Conservation (phyloP, 2,797 vertebrate genomes). For the Falco concolor region DNA sequence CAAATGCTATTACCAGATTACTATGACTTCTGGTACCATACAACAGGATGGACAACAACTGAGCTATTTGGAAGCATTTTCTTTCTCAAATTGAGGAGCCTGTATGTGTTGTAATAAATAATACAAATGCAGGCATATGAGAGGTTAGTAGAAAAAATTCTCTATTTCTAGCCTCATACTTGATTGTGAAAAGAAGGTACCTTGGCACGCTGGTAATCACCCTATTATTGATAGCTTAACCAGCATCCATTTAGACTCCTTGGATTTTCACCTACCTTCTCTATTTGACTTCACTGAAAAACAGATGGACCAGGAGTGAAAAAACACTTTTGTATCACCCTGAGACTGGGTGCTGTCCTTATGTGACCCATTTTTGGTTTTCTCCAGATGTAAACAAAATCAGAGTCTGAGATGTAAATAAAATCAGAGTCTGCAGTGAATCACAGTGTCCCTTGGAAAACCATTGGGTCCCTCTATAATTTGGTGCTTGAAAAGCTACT, state of each 20-base stretch:
- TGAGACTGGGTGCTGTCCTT: neutral
- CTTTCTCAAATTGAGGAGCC: neutral
- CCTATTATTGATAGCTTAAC: neutral
- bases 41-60: neutral
- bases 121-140: neutral
- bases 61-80: neutral
- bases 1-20: neutral
- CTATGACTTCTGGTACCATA: neutral
- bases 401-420: too few relatives aligned
- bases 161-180: neutral
- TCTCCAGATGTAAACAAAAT: neutral
- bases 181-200: neutral
- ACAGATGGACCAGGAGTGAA: neutral
- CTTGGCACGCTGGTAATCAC: neutral
- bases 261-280: neutral
- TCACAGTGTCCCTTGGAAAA: neutral
- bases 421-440: neutral
- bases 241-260: neutral
- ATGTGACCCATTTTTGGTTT: neutral
- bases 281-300: neutral
- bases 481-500: neutral
- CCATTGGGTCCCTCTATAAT: neutral
- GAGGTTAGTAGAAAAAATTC: neutral
- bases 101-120: neutral
- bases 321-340: neutral